Evolutionary conservation across 2,888 invertebrate genomes (phyloP).

Genomic region (Drosophila mulleri): DNA sequence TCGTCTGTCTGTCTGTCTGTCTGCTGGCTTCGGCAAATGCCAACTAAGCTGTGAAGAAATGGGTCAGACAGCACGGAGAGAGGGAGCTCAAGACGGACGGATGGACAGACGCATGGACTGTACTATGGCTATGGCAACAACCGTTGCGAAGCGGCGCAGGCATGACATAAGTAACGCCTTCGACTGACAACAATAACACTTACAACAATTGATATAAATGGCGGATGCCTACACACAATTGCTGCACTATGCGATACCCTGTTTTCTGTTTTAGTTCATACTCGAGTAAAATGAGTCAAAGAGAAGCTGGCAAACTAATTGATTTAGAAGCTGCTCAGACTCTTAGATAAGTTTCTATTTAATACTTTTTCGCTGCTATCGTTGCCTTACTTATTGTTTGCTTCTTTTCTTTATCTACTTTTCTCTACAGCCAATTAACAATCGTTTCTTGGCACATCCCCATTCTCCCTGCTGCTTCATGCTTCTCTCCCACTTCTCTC

Average conservation of each 20-base stretch:
- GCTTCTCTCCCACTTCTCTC: neutral
- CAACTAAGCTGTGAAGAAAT: conserved; percentile 68
- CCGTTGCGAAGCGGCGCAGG: conserved; percentile 17
- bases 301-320: neutral
- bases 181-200: conserved; percentile 60
- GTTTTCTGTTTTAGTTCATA: neutral
- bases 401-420: too few relatives aligned
- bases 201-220: conserved; percentile 38
- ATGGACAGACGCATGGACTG: neutral
- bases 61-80: conserved; percentile 65
- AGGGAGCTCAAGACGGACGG: neutral
- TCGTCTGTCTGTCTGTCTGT: too few relatives aligned
- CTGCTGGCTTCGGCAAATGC: conserved; percentile 23
- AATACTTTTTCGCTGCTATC: too few relatives aligned
- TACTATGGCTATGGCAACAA: conserved; percentile 2
- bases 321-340: neutral
- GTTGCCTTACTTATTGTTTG: neutral
- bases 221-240: neutral
- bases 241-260: neutral
- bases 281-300: neutral
- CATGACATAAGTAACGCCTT: conserved; percentile 62
- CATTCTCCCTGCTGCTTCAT: neutral
- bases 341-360: neutral
- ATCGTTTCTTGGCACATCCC: neutral
- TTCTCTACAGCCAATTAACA: too few relatives aligned